A percentile compares a stretch with the other conserved stretches of the same genome.
Evolutionary conservation across 2,888 invertebrate genomes (phyloP).

Genomic region (Chydorus sphaericus): DNA sequence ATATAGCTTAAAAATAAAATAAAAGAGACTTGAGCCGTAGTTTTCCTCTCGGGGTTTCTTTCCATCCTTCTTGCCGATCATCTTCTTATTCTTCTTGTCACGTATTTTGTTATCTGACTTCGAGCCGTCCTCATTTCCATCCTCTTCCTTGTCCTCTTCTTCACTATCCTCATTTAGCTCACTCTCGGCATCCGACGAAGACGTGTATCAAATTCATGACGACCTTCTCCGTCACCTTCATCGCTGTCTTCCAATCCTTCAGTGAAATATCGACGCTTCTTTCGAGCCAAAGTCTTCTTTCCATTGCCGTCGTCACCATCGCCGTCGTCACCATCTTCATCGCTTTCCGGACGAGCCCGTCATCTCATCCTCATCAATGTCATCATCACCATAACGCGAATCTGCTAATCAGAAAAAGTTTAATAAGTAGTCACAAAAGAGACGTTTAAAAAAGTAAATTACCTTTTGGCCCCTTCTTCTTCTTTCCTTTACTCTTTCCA

Average conservation of each 20-base stretch:
- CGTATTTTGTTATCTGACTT: slow-evolving; percentile 78
- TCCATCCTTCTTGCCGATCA: too few relatives aligned
- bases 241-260: slow-evolving; percentile 93
- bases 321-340: slow-evolving; percentile 46
- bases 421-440: background rate
- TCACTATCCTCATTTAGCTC: slow-evolving; percentile 44
- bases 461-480: slow-evolving; percentile 39
- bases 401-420: background rate
- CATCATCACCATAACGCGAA: slow-evolving; percentile 33
- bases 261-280: slow-evolving; percentile 66
- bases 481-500: slow-evolving; percentile 38
- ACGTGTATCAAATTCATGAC: slow-evolving; percentile 89
- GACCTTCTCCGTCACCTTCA: slow-evolving; percentile 90
- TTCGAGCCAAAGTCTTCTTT: slow-evolving; percentile 35
- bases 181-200: slow-evolving; percentile 45
- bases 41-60: slow-evolving; percentile 15
- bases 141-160: slow-evolving; percentile 82
- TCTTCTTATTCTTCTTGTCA: slow-evolving; percentile 52
- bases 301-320: slow-evolving; percentile 39
- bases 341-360: slow-evolving; percentile 60
- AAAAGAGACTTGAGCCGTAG: background rate
- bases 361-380: slow-evolving; percentile 93
- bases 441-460: too few relatives aligned
- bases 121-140: slow-evolving; percentile 67
- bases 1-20: background rate